phyloP scores from a whole-genome alignment of 2,888 invertebrate species.

The Cactoblastis cactorum region DNA sequence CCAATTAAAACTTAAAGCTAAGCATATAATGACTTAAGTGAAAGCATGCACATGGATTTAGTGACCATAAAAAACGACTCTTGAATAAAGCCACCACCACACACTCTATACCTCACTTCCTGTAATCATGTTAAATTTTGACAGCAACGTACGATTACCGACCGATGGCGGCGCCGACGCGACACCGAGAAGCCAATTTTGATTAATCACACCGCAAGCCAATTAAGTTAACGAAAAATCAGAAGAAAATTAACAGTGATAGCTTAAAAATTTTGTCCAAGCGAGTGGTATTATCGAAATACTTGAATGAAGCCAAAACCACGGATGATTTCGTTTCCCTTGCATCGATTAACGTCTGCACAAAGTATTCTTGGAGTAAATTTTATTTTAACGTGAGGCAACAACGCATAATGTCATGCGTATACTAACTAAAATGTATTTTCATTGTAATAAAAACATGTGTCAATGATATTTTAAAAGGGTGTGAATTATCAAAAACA shows the following conservation, averaged over 20 bases:
- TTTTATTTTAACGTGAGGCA: background rate
- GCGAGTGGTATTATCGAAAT: constrained; percentile 72
- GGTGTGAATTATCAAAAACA: too few species aligned
- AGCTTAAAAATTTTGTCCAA: constrained; percentile 69
- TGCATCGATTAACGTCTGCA: constrained; percentile 37
- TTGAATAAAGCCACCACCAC: constrained; percentile 76
- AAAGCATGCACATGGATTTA: constrained; percentile 74
- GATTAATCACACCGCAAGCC: constrained; percentile 74
- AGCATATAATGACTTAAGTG: constrained; percentile 67
- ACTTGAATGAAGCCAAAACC: constrained; percentile 76
- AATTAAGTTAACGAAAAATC: constrained; percentile 67
- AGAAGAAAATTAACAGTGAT: constrained; percentile 70
- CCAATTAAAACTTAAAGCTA: constrained; percentile 56
- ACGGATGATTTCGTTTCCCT: constrained; percentile 62
- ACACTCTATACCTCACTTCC: constrained; percentile 76
- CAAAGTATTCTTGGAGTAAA: background rate
- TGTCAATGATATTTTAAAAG: too few species aligned
- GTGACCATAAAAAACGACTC: constrained; percentile 52
- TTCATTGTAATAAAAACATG: too few species aligned
- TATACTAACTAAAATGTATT: too few species aligned
- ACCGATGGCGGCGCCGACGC: constrained; percentile 34
- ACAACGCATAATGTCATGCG: too few species aligned
- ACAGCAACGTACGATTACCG: constrained; percentile 52
- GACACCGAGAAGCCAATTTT: constrained; percentile 60
- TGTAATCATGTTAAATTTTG: constrained; percentile 71